Evolutionary conservation across 2,113 vertebrate genomes (phyloP), one percentile per base, ranked within the genome.

Genomic region (Boulengeromyrus knoepffleri): DNA sequence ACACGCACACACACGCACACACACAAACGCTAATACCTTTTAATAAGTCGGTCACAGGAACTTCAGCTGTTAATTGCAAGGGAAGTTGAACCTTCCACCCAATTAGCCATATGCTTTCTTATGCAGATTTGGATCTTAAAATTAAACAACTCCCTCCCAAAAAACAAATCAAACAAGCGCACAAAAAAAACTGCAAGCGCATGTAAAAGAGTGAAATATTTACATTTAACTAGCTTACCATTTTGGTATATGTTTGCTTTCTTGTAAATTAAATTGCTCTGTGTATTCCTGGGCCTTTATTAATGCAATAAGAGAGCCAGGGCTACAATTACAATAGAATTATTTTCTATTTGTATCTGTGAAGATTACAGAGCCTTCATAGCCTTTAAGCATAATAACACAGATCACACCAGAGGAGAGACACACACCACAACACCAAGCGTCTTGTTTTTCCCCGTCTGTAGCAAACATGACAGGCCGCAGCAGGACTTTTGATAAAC

Each of bases 81-180:
- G 90, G 89, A 70, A 93, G 89, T 92, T 90, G 74, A 93, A 92
- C 90, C 74, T 88, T 88, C 70, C 91, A 91, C 88, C 92, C 90
- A 94, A 93, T 93, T 93, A 93, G 91, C 87, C 56, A 52, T 90
- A 17, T 90, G 90, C 88, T 92, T 92, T 92, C 89, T 90, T 90
- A 90, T 91, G 93, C 87, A 93, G 90, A 92, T 92, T 90, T 45
- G 1, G 46, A 74, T 89, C 87, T 80, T 89, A 91, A 90, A 66
- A 87, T 66, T 89, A 53, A 90, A 90, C 52, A 90, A 92, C 84
- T 46, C 88, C n/a, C 89, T 74, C 85, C 83, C 27, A 31, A 88
- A 86, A 90, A 85, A 91, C 50, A 90, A 90, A 87, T 85, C 49
- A 91, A 83, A 52, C 52, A 92, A 88, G 15, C 45, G n/a, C 74